Conservation (phyloP, 2,888 invertebrate species). For the Mythimna lalbum region DNA sequence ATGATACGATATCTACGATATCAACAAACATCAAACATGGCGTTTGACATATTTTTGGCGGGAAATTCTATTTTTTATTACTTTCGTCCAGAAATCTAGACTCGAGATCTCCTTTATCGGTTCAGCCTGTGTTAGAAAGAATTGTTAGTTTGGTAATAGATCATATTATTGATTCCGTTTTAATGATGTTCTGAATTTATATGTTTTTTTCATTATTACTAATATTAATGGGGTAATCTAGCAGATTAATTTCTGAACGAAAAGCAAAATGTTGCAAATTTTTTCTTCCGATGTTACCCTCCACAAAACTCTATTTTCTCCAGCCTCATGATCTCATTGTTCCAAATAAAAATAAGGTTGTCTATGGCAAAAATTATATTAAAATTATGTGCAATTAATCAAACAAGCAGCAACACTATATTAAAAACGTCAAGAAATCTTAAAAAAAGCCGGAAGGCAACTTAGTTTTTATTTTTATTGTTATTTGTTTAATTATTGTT, state of each 20-base stretch:
- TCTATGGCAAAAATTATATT: conserved; percentile 78
- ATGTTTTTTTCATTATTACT: neutral
- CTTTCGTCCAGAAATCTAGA: conserved; percentile 30
- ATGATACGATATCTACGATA: neutral
- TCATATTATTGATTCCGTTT: too few relatives aligned
- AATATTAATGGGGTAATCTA: neutral
- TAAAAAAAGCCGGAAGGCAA: conserved; percentile 86
- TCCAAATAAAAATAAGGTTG: conserved; percentile 65
- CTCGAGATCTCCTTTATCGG: too few relatives aligned
- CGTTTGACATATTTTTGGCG: conserved; percentile 66
- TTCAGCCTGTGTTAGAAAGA: neutral
- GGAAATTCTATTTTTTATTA: conserved; percentile 65
- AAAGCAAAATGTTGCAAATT: neutral
- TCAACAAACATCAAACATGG: conserved; percentile 45
- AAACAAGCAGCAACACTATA: conserved; percentile 86
- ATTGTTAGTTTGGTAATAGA: too few relatives aligned
- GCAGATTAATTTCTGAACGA: conserved; percentile 25
- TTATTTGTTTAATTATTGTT: conserved; percentile 84
- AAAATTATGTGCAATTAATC: conserved; percentile 86
- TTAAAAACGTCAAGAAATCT: conserved; percentile 88
- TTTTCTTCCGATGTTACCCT: conserved; percentile 47
- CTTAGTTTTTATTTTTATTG: conserved; percentile 86
- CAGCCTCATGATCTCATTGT: conserved; percentile 60
- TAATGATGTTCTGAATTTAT: too few relatives aligned
- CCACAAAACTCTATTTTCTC: conserved; percentile 36